Evolutionary conservation across 2,888 invertebrate genomes (phyloP).

Genomic region (Argyresthia goedartella): DNA sequence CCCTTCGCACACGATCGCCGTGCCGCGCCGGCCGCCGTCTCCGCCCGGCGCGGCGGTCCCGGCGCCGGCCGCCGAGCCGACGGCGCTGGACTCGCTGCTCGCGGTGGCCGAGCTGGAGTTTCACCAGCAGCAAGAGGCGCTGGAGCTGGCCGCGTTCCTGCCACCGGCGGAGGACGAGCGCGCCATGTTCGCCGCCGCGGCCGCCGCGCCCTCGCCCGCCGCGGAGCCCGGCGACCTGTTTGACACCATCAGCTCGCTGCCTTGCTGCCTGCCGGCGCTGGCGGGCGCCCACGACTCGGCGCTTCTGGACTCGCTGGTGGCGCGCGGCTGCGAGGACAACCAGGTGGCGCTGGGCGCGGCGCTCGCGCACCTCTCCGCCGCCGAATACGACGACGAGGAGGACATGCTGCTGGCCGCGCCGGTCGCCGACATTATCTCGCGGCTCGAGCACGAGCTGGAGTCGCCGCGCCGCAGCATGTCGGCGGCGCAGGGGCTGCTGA

Average conservation of each 20-base stretch:
- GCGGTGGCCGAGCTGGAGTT: constrained; percentile 76
- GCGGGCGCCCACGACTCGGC: constrained; percentile 64
- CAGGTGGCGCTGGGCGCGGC: constrained; percentile 54
- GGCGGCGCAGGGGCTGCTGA: constrained; percentile 53
- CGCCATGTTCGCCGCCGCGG: constrained; percentile 18
- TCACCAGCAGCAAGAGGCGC: constrained; percentile 66
- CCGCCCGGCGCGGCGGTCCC: constrained; percentile 25
- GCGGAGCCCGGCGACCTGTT: constrained; percentile 59
- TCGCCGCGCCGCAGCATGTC: constrained; percentile 55
- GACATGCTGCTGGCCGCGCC: constrained; percentile 59
- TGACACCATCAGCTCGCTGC: constrained; percentile 61
- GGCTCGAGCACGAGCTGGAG: constrained; percentile 73
- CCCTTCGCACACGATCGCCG: constrained; percentile 73
- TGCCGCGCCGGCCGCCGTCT: constrained; percentile 34
- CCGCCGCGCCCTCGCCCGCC: constrained; percentile 41
- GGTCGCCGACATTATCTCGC: constrained; percentile 73
- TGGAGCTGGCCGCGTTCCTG: constrained; percentile 21
- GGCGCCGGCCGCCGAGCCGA: constrained; percentile 49
- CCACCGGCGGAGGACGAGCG: constrained; percentile 26
- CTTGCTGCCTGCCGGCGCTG: constrained; percentile 57
- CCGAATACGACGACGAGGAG: too few species aligned
- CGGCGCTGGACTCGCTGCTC: constrained; percentile 73
- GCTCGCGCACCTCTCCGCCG: constrained; percentile 58
- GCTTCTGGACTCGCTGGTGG: constrained; percentile 71
- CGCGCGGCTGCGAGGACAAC: constrained; percentile 74